A percentile compares a stretch with the other conserved stretches of the same genome.
These are phyloP conservation scores for Orbicella faveolata DNA, from an alignment of 64 coral and sea anemone species.

Conservation along the genomic window DNA sequence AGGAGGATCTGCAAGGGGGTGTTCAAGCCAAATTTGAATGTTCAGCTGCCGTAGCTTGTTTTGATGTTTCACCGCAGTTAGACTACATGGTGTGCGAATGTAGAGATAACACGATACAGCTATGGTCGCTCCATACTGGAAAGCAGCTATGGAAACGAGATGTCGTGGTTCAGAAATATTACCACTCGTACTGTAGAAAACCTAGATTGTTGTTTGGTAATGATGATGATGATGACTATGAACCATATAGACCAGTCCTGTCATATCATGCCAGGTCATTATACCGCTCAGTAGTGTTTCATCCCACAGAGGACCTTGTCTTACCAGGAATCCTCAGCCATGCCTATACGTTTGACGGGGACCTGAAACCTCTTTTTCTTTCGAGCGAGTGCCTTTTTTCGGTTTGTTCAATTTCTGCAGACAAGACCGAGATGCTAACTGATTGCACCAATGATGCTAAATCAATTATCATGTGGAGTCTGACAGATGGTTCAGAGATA, in stretches of 20 bases:
- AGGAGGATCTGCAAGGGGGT: too few species aligned
- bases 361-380: constrained; percentile 6
- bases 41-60: too few species aligned
- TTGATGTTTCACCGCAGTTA: too few species aligned
- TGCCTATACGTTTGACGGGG: background rate
- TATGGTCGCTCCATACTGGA: background rate
- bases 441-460: background rate
- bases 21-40: too few species aligned
- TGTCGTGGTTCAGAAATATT: too few species aligned
- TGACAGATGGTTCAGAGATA: background rate
- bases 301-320: background rate
- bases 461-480: background rate
- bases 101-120: background rate
- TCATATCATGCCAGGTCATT: background rate
- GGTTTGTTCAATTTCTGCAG: too few species aligned
- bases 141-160: background rate
- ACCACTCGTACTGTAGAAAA: too few species aligned
- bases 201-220: too few species aligned
- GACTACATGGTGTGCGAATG: background rate
- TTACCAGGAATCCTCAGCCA: constrained; percentile 15
- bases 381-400: background rate
- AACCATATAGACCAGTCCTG: too few species aligned
- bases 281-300: background rate
- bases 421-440: too few species aligned
- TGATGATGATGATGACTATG: too few species aligned